These are phyloP conservation scores for Charaxes varanes DNA, from an alignment of 1,140 invertebrate species.

Conservation along the genomic window DNA sequence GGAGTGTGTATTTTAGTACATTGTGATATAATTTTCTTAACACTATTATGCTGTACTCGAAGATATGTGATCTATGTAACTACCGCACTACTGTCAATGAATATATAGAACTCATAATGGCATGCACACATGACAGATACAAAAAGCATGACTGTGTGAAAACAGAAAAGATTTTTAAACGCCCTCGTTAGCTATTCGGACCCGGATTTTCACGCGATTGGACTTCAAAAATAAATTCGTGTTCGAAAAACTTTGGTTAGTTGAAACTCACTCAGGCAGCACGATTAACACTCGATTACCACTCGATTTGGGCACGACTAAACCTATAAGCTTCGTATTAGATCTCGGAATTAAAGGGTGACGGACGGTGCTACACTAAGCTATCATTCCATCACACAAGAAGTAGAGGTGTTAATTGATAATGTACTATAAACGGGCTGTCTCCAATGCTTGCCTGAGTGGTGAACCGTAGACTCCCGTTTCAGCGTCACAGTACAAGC, in stretches of 20 bases:
- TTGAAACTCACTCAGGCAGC: slow-evolving; percentile 72
- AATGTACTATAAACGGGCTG: slow-evolving; percentile 71
- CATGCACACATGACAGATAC: slow-evolving; percentile 64
- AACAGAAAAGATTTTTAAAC: slow-evolving; percentile 16
- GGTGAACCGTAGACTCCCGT: slow-evolving; percentile 81
- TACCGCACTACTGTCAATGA: slow-evolving; percentile 43
- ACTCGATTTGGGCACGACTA: slow-evolving; percentile 46
- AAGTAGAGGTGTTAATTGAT: slow-evolving; percentile 67
- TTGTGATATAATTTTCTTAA: slow-evolving; percentile 22
- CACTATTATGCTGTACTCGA: slow-evolving; percentile 3
- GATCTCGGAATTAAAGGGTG: slow-evolving; percentile 33
- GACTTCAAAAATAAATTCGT: slow-evolving; percentile 74
- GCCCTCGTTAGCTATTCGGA: slow-evolving; percentile 12
- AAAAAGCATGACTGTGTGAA: slow-evolving; percentile 62
- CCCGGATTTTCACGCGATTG: slow-evolving; percentile 29
- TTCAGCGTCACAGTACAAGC: slow-evolving; percentile 82
- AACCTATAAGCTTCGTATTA: slow-evolving; percentile 46
- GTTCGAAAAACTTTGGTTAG: slow-evolving; percentile 53
- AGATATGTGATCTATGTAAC: slow-evolving; percentile 20
- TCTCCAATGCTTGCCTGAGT: slow-evolving; percentile 83
- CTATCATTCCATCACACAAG: slow-evolving; percentile 69
- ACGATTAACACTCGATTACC: slow-evolving; percentile 70
- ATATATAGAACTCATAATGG: slow-evolving; percentile 54
- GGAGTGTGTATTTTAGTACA: slow-evolving; percentile 46
- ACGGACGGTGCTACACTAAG: slow-evolving; percentile 55